phyloP scores from a whole-genome alignment of 2,113 vertebrate genomes.

The Strigops habroptila region DNA sequence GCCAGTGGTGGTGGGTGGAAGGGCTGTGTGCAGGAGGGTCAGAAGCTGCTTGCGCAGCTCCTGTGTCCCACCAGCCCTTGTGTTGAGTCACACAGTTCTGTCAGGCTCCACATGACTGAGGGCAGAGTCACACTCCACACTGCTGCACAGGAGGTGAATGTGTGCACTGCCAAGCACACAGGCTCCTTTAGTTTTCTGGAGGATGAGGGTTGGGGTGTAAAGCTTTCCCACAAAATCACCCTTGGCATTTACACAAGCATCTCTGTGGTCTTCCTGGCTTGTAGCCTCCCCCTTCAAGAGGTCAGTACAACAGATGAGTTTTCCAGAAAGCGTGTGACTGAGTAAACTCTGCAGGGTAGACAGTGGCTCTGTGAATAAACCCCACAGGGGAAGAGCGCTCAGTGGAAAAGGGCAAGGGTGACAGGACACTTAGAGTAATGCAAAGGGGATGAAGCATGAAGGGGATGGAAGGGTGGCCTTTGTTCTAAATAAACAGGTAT shows the following conservation, averaged over 20 bases:
- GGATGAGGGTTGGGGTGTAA: neutral
- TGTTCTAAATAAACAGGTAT: neutral
- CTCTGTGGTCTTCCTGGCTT: neutral
- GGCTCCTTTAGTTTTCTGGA: neutral
- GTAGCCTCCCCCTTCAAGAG: neutral
- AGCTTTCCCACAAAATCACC: neutral
- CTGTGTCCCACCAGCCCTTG: too few relatives aligned
- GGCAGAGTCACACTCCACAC: neutral
- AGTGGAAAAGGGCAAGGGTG: neutral
- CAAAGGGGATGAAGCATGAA: neutral
- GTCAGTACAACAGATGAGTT: neutral
- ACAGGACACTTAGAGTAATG: fast-evolving
- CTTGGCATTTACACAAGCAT: neutral
- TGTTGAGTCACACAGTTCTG: neutral
- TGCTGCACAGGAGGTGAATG: fast-evolving
- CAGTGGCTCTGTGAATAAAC: neutral
- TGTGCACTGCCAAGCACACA: too few relatives aligned
- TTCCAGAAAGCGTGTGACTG: neutral
- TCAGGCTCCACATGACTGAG: fast-evolving
- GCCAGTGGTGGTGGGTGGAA: fast-evolving
- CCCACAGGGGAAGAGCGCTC: neutral
- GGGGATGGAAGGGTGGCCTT: neutral
- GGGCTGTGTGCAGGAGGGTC: neutral
- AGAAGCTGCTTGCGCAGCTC: fast-evolving
- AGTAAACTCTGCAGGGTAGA: neutral